Conservation (phyloP, 2,113 vertebrate species). For the Oplegnathus fasciatus region DNA sequence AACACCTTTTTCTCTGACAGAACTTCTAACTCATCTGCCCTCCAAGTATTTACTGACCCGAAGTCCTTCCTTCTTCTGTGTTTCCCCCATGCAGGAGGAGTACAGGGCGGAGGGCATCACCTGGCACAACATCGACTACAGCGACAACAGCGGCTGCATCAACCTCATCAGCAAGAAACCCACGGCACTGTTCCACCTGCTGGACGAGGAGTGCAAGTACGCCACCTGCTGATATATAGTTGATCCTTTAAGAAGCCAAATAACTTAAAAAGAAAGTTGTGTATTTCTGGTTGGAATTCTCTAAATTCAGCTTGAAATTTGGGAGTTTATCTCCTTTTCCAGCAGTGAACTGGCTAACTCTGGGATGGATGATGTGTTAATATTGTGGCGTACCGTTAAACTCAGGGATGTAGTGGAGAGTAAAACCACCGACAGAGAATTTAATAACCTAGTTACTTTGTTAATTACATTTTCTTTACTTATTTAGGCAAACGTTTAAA, state of each 20-base stretch:
- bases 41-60: background rate
- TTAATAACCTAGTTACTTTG: too few relatives aligned
- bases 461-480: too few relatives aligned
- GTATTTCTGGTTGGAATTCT: background rate
- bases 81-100: conserved; percentile 88
- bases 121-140: conserved; percentile 98
- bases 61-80: background rate
- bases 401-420: background rate
- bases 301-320: too few relatives aligned
- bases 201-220: conserved; percentile 99
- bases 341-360: background rate
- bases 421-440: background rate
- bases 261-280: background rate
- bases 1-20: background rate
- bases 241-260: background rate
- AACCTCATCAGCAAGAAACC: conserved; percentile 99
- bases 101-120: conserved; percentile 96
- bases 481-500: too few relatives aligned
- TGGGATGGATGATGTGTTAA: background rate
- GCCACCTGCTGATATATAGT: conserved; percentile 60
- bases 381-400: background rate
- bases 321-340: background rate
- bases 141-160: conserved; percentile 96
- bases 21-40: background rate
- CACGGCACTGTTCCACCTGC: conserved; percentile 95